Conservation (phyloP, 2,888 invertebrate genomes). For the Arrhopalites spinosus region DNA sequence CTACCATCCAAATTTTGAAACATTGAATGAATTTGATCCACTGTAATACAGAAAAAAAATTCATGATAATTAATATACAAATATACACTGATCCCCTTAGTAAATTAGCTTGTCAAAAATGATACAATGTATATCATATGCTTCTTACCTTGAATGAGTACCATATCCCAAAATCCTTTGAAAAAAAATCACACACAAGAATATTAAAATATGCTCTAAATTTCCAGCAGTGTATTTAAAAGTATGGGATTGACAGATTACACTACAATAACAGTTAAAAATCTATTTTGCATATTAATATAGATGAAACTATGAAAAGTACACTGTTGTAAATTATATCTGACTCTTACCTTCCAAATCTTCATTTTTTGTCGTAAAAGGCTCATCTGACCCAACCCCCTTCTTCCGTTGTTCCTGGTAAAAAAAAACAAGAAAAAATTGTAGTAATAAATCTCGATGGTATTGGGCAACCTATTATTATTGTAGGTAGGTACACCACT, state of each 20-base stretch:
- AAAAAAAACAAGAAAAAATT: slow-evolving; percentile 8
- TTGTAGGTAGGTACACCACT: neutral
- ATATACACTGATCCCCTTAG: too few relatives aligned
- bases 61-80: neutral
- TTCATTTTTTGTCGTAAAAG: slow-evolving; percentile 83
- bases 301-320: too few relatives aligned
- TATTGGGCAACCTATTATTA: neutral
- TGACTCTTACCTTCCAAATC: slow-evolving; percentile 73
- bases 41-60: slow-evolving; percentile 79
- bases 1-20: slow-evolving; percentile 47
- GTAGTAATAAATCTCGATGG: neutral
- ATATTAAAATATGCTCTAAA: too few relatives aligned
- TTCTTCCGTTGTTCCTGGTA: slow-evolving; percentile 40
- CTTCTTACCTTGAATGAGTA: slow-evolving; percentile 59
- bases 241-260: too few relatives aligned
- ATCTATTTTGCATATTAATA: too few relatives aligned
- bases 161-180: slow-evolving; percentile 93
- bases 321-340: too few relatives aligned
- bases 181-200: too few relatives aligned
- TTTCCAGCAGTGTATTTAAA: too few relatives aligned
- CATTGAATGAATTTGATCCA: slow-evolving; percentile 74
- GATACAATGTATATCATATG: too few relatives aligned
- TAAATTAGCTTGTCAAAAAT: too few relatives aligned
- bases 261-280: too few relatives aligned
- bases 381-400: slow-evolving; percentile 66